Percentiles rank a stretch among this genome's conserved stretches.
phyloP scores from a whole-genome alignment of 2,113 vertebrate species.

The Dendropsophus ebraccatus region DNA sequence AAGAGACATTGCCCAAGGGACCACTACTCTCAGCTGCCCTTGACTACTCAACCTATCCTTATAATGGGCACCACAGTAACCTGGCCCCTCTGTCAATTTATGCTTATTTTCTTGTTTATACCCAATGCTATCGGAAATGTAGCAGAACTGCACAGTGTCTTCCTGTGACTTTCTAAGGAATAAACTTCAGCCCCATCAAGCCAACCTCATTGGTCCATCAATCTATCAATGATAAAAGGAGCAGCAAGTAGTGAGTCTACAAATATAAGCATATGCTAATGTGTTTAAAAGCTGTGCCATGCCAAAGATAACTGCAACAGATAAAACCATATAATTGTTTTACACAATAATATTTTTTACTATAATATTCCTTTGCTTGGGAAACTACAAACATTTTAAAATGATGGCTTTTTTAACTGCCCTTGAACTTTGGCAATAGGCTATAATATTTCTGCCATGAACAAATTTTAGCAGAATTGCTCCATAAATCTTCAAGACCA shows the following conservation, averaged over 20 bases:
- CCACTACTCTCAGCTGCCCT: no score
- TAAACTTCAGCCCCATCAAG: not conserved
- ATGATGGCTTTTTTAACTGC: not conserved
- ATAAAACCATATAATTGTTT: not conserved
- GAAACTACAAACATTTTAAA: not conserved
- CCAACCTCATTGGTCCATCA: not conserved
- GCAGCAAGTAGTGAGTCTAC: not conserved
- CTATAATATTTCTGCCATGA: not conserved
- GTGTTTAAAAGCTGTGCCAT: not conserved
- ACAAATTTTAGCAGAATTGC: conserved; percentile 13
- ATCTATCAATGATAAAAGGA: not conserved
- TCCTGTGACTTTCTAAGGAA: no score
- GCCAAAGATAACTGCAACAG: not conserved
- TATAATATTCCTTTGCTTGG: not conserved
- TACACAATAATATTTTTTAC: conserved; percentile 1
- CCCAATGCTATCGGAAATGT: no score
- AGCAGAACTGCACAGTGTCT: no score
- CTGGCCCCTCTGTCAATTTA: no score
- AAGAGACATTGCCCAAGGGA: no score
- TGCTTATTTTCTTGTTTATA: no score
- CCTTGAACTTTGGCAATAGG: conserved; percentile 14
- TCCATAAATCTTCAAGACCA: conserved; percentile 34
- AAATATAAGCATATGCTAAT: not conserved
- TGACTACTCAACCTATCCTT: no score
- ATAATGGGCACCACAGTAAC: no score